These are phyloP conservation scores for Microchirus variegatus DNA, from an alignment of 2,797 vertebrate genomes.

Conservation along the genomic window DNA sequence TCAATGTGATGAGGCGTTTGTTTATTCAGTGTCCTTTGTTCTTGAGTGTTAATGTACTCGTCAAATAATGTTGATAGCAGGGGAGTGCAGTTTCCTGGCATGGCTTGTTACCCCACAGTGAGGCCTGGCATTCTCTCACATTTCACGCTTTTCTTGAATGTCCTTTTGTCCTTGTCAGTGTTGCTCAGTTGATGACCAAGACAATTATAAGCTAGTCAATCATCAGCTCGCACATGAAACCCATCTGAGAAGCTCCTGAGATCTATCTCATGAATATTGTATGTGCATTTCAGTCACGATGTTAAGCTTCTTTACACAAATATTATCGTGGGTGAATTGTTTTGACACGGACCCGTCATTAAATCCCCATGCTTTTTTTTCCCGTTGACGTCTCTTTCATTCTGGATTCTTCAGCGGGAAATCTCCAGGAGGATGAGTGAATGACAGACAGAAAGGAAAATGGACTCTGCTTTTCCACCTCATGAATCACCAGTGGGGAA, in stretches of 20 bases:
- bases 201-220: constrained; percentile 75
- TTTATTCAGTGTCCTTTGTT: constrained; percentile 48
- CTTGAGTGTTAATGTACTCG: constrained; percentile 36
- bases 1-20: constrained; percentile 47
- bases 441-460: constrained; percentile 53
- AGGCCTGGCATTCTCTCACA: constrained; percentile 49
- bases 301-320: constrained; percentile 67
- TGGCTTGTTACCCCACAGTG: constrained; percentile 32
- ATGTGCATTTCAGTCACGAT: constrained; percentile 67
- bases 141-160: constrained; percentile 54
- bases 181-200: constrained; percentile 68
- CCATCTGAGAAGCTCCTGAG: constrained; percentile 53
- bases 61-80: constrained; percentile 42
- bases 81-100: constrained; percentile 46
- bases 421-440: constrained; percentile 35
- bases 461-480: constrained; percentile 53
- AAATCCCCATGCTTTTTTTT: constrained; percentile 31
- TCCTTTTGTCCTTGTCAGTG: constrained; percentile 71
- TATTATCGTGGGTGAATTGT: constrained; percentile 64
- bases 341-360: constrained; percentile 73
- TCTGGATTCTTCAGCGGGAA: constrained; percentile 34
- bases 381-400: constrained; percentile 61
- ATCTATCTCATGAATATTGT: constrained; percentile 72
- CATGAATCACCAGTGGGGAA: constrained; percentile 46
- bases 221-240: constrained; percentile 59